Evolutionary conservation across 1,140 invertebrate species (phyloP), one percentile per base, ranked within the genome.

Genomic region (Latrodectus geometricus): DNA sequence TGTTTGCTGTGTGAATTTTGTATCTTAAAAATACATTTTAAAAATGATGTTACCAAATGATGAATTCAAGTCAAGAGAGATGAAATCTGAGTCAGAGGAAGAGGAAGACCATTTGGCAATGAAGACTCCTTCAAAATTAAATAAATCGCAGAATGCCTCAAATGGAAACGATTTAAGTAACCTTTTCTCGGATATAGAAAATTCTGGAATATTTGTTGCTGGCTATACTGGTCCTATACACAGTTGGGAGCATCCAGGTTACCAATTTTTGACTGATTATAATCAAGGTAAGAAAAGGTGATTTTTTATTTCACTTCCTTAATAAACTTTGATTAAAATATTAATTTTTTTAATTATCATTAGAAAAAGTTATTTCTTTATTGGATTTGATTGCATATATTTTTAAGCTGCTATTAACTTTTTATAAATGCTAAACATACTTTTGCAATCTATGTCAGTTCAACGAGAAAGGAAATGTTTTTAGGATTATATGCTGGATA

Each of bases 211-310:
- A 3, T 87, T 80, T 80, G 69, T 87, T 17, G 76, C 76, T 66
- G 85, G 85, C 54, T 87, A 87, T n/a, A 87, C 85, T 9, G 85
- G 85, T 9, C 85, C 85, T 14, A 87, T 87, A 21, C 85, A 87
- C 35, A 61, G 48, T 52, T 87, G 85, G 85, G 76, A 87, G 52
- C 85, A 87, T 87, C 77, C 85, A n/a, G 85, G 85, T 9, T 87
- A 74, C 20, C 76, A 87, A 21, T 87, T 79, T 73, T 20, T 87
- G 48, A 79, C 76, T 5, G 85, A 87, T 74, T 87, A 76, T 14
- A 35, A 76, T 48, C 56, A 78, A 78, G 76, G 76, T 78, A 78
- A 66, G 14, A 35, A 54, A 54, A 48, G 9, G n/a, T n/a, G n/a
- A 35, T 35, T 21, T 35, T 17, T 72, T 8, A 17, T 14, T 20